Evolutionary conservation across 2,797 vertebrate genomes (phyloP).

Genomic region (Acanthurus lineatus): DNA sequence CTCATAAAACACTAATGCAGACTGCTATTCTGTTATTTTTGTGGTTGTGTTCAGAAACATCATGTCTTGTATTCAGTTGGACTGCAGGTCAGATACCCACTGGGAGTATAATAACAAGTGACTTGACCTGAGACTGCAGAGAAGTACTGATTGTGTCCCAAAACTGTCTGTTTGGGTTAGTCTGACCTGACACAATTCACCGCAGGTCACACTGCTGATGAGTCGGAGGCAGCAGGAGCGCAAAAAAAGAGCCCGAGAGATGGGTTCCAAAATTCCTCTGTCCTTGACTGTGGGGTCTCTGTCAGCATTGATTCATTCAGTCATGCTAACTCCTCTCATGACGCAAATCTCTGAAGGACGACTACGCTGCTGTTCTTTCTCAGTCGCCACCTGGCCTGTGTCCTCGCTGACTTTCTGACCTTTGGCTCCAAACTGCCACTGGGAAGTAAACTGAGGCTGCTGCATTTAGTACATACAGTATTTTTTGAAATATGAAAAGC

Average conservation of each 20-base stretch:
- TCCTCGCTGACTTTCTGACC: conserved; percentile 56
- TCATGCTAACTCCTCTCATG: conserved; percentile 47
- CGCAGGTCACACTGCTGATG: conserved; percentile 54
- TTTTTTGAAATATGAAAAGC: conserved; percentile 50
- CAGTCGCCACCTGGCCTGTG: conserved; percentile 44
- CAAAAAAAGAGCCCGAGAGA: conserved; percentile 44
- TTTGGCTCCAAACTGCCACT: conserved; percentile 32
- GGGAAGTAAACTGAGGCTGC: conserved; percentile 9
- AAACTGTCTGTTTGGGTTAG: conserved; percentile 69
- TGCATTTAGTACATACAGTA: conserved; percentile 3
- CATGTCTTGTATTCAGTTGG: conserved; percentile 33
- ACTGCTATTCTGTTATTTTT: conserved; percentile 41
- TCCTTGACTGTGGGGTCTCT: conserved; percentile 55
- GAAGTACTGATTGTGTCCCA: conserved; percentile 54
- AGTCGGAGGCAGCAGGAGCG: conserved; percentile 44
- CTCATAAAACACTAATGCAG: conserved; percentile 35
- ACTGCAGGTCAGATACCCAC: conserved; percentile 42
- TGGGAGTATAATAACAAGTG: conserved; percentile 24
- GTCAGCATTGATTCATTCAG: conserved; percentile 52
- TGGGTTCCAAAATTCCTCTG: conserved; percentile 48
- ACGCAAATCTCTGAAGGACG: conserved; percentile 56
- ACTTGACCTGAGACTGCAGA: conserved; percentile 45
- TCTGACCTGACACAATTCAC: conserved; percentile 57
- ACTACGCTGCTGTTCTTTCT: conserved; percentile 53
- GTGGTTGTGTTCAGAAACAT: conserved; percentile 36